Base-by-base conservation (phyloP, 2,888 invertebrate species). In the Cepaea hortensis region DNA sequence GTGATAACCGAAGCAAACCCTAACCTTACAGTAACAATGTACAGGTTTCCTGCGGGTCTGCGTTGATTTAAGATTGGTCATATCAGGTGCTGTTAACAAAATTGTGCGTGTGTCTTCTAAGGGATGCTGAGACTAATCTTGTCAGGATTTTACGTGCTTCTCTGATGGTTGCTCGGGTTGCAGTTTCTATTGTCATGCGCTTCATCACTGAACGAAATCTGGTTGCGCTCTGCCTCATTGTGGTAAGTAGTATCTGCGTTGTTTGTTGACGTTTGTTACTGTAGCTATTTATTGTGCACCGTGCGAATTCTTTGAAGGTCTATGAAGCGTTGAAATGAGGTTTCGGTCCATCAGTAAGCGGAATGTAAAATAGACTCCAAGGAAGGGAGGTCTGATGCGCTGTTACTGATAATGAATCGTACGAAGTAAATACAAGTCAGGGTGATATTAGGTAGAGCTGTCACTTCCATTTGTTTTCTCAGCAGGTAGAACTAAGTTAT, bases 211-310 rank as follows among this genome's bases (percentile, higher is more conserved):
- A 61, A 61, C 23, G 77, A 79, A 23, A 61, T 79, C 61, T 79
- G 77, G 23, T 61, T 61, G 61, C 61, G n/a, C 77, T 79, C 15
- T 79, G 77, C 77, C 11, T 79, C 23, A 61, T 79, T 61, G 9
- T 79, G 61, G 77, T 79, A 61, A 79, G 77, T 79, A 79, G 77
- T 79, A 61, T n/a, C 61, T 79, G 77, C 11, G 20, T 3, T 23
- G 23, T 50, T 20, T 73, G 76, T 76, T 6, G 50, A 48, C 50
- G 4, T 18, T 3, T 5, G 50, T 20, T 76, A 76, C 18, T 76
- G 50, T 50, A 48, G 9, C 50, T 50, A 50, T 76, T 76, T 76
- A 20, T 72, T 76, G 20, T 15, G 48, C 4, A 20, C 55, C 4
- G 5, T 2, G 20, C 48, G 50, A 0, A 50, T 50, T 15, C 50